Percentiles rank a stretch among this genome's conserved stretches.
Evolutionary conservation across 2,888 invertebrate species (phyloP).

Genomic region (Rhamnusium bicolor): DNA sequence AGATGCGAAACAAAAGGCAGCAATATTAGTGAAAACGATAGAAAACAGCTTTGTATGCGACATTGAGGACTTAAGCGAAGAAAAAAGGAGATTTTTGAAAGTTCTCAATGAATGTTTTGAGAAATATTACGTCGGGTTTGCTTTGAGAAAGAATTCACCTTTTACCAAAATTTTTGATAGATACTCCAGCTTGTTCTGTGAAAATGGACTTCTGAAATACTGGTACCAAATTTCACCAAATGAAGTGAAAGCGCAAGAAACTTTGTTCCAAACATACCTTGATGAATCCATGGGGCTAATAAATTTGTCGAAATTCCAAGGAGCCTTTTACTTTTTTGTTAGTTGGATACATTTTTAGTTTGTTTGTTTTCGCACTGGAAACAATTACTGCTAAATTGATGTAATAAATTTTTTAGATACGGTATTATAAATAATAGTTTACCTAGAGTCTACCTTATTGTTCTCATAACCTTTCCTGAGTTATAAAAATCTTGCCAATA

Average conservation of each 20-base stretch:
- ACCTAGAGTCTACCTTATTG: too few species aligned
- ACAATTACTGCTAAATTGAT: conserved; percentile 6
- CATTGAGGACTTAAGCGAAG: conserved; percentile 44
- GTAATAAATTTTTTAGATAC: too few species aligned
- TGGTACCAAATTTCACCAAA: conserved; percentile 41
- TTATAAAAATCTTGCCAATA: too few species aligned
- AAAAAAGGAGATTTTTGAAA: conserved; percentile 40
- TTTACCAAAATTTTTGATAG: conserved; percentile 46
- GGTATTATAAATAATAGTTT: too few species aligned
- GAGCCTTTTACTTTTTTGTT: conserved; percentile 42
- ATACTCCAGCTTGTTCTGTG: conserved; percentile 39
- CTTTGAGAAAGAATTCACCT: conserved; percentile 52
- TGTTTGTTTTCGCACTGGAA: conserved; percentile 44
- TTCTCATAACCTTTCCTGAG: too few species aligned
- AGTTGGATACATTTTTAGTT: conserved; percentile 39
- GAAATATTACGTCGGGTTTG: conserved; percentile 49
- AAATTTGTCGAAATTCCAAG: conserved; percentile 40
- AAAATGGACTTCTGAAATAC: conserved; percentile 49
- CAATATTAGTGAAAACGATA: conserved; percentile 45
- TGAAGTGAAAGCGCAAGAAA: conserved; percentile 27
- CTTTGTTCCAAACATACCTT: conserved; percentile 32
- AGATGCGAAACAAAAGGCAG: conserved; percentile 22
- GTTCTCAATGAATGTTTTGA: conserved; percentile 53
- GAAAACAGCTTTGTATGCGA: conserved; percentile 51
- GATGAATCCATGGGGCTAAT: conserved; percentile 29